phyloP scores from a whole-genome alignment of 2,113 vertebrate genomes.

The Phoxinus phoxinus region DNA sequence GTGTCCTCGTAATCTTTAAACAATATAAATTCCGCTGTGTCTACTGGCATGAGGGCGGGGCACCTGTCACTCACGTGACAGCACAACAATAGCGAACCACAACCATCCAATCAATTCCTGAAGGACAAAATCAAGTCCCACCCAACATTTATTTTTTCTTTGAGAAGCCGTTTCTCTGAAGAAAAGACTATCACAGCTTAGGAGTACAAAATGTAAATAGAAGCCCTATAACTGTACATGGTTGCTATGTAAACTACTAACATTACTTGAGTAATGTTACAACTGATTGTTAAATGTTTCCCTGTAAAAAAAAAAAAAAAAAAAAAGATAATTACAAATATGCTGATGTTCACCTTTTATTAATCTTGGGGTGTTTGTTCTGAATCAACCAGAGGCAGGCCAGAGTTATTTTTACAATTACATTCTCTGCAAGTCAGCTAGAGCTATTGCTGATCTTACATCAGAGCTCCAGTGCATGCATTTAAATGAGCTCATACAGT shows the following conservation, averaged over 20 bases:
- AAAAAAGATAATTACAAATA: neutral
- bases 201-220: neutral
- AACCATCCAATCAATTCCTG: no score
- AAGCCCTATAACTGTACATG: neutral
- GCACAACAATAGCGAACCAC: no score
- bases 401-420: conserved; percentile 3
- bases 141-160: no score
- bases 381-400: neutral
- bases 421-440: neutral
- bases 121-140: no score
- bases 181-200: no score
- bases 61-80: no score
- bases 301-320: neutral
- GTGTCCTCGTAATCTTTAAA: no score
- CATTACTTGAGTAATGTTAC: neutral
- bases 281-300: neutral
- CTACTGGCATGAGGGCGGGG: no score
- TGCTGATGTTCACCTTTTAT: neutral
- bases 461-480: neutral
- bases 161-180: no score
- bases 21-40: no score
- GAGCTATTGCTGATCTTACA: conserved; percentile 3
- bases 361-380: neutral
- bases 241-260: neutral
- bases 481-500: conserved; percentile 15